Base-by-base conservation (phyloP, 92 coral and sea anemone genomes). In the Phenganax marumi region DNA sequence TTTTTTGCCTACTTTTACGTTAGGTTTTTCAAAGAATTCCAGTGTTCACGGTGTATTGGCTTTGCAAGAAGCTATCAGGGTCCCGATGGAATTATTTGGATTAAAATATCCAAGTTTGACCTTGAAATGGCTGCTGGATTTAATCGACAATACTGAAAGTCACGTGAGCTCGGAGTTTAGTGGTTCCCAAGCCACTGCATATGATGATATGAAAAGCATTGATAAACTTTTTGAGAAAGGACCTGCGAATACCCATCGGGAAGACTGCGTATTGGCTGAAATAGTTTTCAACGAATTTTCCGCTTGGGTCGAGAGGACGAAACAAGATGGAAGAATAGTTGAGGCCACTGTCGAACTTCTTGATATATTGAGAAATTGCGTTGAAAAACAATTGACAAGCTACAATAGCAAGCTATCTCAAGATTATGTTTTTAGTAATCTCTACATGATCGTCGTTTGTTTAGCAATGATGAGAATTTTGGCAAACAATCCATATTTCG, bases 201-300 rank as follows among this genome's bases (percentile, higher is more conserved):
- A 51, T 55, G 84, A 77, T 16, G 85, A 74, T 51, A 39, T 73
- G 65, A 80, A 83, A 21, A 85, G 85, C n/a, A 80, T 85, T 5
- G 97, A 89, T 75, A 91, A 88, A 55, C 87, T 91, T 22, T 91
- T 91, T 69, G 97, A 89, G 55, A 91, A 85, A 85, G 91, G 91
- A 66, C 87, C 97, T 47, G 57, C 81, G 70, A 91, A 91, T 79
- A 73, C 84, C 18, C 85, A 84, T 55, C 81, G 64, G 4, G 97
- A 91, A 61, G 84, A 83, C 24, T 83, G 85, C 14, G 62, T 89
- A 50, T 23, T 89, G 61, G 77, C 91, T 12, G 84, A 81, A 52
- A 76, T 71, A 0, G 88, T 86, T 16, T 78, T 78, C 7, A 22
- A 46, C 0, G 68, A 65, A 25, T 78, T 78, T 14, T 39, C 7